Evolutionary conservation across 1,140 invertebrate genomes (phyloP), one percentile per base, ranked within the genome.

Genomic region (Branchinecta lynchi): DNA sequence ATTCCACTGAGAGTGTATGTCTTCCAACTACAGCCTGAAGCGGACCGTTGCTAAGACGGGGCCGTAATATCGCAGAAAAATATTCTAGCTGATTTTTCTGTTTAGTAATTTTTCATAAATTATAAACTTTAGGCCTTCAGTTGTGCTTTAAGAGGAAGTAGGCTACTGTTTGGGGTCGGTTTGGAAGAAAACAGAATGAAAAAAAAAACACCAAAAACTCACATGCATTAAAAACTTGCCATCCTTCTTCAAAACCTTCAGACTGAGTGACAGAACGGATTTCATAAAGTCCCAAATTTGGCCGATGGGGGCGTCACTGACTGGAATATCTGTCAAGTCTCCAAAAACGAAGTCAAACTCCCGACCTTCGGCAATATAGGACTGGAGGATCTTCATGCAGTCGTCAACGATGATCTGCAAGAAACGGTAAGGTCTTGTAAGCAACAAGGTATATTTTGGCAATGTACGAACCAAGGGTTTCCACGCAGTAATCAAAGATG

Each of bases 261-360:
- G 85, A 1, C 89, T 86, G 12, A 87, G 83, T 70, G 88, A 84
- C n/a, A 94, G 80, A 67, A 94, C 90, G 66, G 86, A 83, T 75
- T 86, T 85, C 71, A 93, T 87, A 75, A 93, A 93, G 75, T 91
- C 85, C 91, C 91, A 94, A 10, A 89, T 82, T 78, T 93, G 88
- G 12, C 86, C 86, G 74, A 72, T 73, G 86, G 85, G 1, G 85
- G 86, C 6, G 84, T 84, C 68, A 66, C 80, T 77, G 70, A 94
- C 89, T n/a, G 92, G 92, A 73, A 94, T 90, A 77, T 95, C 92
- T 3, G 92, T 96, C 67, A 96, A 81, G 79, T 96, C 93, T 7
- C 90, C 92, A 76, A 96, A 93, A 17, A 96, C 86, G 75, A 89
- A 93, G 81, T 96, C 93, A 74, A 94, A 93, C 75, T 88, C 87